A percentile compares a stretch with the other conserved stretches of the same genome.
These are phyloP conservation scores for Procambarus virginalis DNA, from an alignment of 1,140 invertebrate species.

Conservation along the genomic window DNA sequence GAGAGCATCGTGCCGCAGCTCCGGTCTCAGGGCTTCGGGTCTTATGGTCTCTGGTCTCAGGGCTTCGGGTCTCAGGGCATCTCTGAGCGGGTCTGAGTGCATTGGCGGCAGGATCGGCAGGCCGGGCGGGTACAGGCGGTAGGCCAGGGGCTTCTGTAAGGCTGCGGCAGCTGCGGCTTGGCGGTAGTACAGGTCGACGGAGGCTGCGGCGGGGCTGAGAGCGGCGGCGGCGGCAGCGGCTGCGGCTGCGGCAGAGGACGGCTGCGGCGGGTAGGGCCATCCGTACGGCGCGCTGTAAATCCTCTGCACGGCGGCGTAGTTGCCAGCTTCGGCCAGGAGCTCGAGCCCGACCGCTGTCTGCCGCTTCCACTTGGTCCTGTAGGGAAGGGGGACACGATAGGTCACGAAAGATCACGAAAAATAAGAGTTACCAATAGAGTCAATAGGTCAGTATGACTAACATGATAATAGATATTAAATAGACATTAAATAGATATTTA, in stretches of 20 bases:
- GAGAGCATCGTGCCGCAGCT: constrained; percentile 56
- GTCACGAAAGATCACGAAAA: no score
- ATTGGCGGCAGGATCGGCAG: constrained; percentile 55
- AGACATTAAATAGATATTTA: no score
- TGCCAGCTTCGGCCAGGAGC: constrained; percentile 52
- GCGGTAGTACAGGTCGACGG: constrained; percentile 76
- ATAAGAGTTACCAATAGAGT: no score
- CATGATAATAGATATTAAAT: no score
- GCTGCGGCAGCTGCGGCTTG: constrained; percentile 76
- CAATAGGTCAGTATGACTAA: no score
- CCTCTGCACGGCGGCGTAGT: constrained; percentile 59
- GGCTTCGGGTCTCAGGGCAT: constrained; percentile 51
- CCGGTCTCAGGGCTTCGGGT: constrained; percentile 48
- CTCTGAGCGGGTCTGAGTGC: constrained; percentile 44
- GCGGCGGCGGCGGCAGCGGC: constrained; percentile 76
- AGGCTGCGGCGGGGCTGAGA: constrained; percentile 76
- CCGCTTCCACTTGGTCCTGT: constrained; percentile 57
- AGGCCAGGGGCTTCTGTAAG: constrained; percentile 91
- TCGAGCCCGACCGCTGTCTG: constrained; percentile 60
- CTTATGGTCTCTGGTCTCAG: constrained; percentile 52
- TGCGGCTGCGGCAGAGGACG: constrained; percentile 76
- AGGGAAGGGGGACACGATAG: no score
- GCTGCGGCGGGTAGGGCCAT: constrained; percentile 78
- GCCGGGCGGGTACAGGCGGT: constrained; percentile 76
- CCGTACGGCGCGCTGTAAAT: constrained; percentile 78